Percentiles rank a stretch among this genome's conserved stretches.
Evolutionary conservation across 2,888 invertebrate genomes (phyloP).

Genomic region (Cerastis rubricosa): DNA sequence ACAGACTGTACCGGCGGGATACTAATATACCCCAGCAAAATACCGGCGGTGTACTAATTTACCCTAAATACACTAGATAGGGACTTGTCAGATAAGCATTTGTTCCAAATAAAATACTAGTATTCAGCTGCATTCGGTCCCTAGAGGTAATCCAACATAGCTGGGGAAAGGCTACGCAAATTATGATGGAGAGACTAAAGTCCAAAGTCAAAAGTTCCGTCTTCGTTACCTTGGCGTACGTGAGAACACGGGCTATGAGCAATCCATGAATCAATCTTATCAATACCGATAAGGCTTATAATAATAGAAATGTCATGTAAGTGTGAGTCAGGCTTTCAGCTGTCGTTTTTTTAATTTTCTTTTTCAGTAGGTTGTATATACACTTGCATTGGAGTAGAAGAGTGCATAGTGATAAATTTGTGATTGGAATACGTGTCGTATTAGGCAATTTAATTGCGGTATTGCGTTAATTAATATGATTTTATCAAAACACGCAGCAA

Average conservation of each 20-base stretch:
- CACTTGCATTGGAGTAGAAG: neutral
- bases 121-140: neutral
- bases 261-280: constrained; percentile 48
- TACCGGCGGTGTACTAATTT: neutral
- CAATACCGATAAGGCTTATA: constrained; percentile 39
- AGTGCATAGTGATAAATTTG: neutral
- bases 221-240: constrained; percentile 40
- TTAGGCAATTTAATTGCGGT: neutral
- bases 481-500: neutral
- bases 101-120: neutral
- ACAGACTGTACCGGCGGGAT: neutral
- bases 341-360: constrained; percentile 3
- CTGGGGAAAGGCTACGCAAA: neutral
- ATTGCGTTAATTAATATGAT: neutral
- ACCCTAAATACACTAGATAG: neutral
- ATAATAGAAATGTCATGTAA: constrained; percentile 47
- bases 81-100: neutral
- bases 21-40: neutral
- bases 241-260: constrained; percentile 42
- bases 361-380: constrained; percentile 1
- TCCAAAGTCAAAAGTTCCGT: constrained; percentile 28
- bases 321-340: constrained; percentile 24
- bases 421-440: constrained; percentile 1
- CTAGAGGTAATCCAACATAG: neutral
- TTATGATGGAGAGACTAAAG: constrained; percentile 2